These are phyloP conservation scores for Pentalonia nigronervosa DNA, from an alignment of 1,140 invertebrate species.

Conservation along the genomic window DNA sequence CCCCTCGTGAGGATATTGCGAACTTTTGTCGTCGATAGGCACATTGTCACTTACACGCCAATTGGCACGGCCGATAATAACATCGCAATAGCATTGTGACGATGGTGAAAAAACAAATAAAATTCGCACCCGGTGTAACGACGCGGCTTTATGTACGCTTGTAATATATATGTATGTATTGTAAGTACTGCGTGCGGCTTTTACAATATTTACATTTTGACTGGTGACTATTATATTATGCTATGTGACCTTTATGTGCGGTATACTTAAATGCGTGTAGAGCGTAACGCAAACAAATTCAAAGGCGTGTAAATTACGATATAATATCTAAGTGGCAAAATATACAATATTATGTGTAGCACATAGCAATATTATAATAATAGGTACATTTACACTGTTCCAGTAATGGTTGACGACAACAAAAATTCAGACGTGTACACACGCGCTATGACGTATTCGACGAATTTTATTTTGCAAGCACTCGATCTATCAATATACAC, in stretches of 20 bases:
- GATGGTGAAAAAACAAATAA: too few relatives aligned
- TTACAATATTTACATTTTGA: constrained; percentile 34
- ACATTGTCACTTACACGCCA: neutral
- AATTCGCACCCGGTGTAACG: neutral
- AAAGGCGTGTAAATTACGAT: neutral
- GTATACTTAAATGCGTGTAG: neutral
- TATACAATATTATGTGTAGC: neutral
- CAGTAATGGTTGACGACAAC: neutral
- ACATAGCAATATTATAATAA: neutral
- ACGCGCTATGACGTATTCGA: neutral
- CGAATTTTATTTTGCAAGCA: neutral
- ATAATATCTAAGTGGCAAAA: neutral
- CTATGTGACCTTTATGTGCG: neutral
- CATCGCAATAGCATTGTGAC: neutral
- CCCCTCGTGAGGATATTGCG: neutral
- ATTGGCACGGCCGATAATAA: neutral
- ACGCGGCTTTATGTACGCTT: neutral
- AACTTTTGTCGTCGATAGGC: neutral
- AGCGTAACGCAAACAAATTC: neutral
- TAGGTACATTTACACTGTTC: neutral
- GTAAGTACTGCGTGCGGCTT: neutral
- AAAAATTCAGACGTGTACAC: neutral
- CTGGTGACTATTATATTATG: neutral
- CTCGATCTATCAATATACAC: neutral
- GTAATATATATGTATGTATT: neutral